These are phyloP conservation scores for Colletes collaris DNA, from an alignment of 2,888 invertebrate species.

Conservation along the genomic window DNA sequence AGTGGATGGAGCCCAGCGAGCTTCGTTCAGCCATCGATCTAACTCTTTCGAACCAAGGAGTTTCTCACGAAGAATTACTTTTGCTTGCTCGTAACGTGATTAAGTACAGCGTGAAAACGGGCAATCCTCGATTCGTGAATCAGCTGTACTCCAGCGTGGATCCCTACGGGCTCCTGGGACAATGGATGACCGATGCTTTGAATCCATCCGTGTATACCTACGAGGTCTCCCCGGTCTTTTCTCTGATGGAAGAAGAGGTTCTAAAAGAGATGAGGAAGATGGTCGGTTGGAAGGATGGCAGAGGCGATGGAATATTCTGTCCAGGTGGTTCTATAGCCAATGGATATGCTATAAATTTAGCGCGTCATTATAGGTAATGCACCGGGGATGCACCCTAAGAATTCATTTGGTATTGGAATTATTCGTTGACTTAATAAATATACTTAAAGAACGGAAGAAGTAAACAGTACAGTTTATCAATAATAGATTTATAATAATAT, in stretches of 20 bases:
- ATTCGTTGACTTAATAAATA: too few species aligned
- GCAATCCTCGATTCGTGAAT: slow-evolving; percentile 95
- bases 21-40: slow-evolving; percentile 88
- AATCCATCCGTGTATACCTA: slow-evolving; percentile 95
- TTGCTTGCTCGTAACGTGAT: slow-evolving; percentile 89
- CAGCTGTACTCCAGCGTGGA: slow-evolving; percentile 94
- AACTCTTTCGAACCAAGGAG: slow-evolving; percentile 85
- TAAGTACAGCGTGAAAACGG: slow-evolving; percentile 94
- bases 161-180: slow-evolving; percentile 92
- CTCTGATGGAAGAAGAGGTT: slow-evolving; percentile 93
- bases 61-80: slow-evolving; percentile 88
- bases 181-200: slow-evolving; percentile 93
- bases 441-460: too few species aligned
- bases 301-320: slow-evolving; percentile 94
- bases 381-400: too few species aligned
- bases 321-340: slow-evolving; percentile 96
- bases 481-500: too few species aligned
- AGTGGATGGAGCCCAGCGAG: slow-evolving; percentile 91
- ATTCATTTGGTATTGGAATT: too few species aligned
- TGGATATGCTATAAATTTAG: slow-evolving; percentile 95
- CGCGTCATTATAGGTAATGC: slow-evolving; percentile 85
- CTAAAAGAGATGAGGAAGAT: slow-evolving; percentile 91
- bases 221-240: slow-evolving; percentile 95
- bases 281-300: slow-evolving; percentile 89
- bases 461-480: too few species aligned